These are phyloP conservation scores for Conus betulinus DNA, from an alignment of 1,140 invertebrate genomes.

Conservation along the genomic window DNA sequence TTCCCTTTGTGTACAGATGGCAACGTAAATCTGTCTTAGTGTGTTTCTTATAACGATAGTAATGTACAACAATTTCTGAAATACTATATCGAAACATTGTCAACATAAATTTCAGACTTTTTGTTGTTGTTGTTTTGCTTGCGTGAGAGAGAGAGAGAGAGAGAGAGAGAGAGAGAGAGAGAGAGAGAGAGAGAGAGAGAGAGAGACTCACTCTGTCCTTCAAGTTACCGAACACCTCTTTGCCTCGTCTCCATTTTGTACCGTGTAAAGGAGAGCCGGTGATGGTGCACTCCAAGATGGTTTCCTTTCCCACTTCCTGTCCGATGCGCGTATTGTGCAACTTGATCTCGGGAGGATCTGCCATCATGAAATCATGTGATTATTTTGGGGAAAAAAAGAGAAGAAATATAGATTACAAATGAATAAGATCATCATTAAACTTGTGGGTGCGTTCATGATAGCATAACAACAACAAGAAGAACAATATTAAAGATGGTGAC, in stretches of 20 bases:
- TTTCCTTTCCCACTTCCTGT: constrained; percentile 62
- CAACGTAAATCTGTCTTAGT: no score
- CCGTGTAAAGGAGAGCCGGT: constrained; percentile 91
- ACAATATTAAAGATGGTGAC: not conserved
- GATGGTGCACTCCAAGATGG: constrained; percentile 88
- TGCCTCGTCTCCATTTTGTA: constrained; percentile 88
- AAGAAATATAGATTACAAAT: no score
- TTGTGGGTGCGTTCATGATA: no score
- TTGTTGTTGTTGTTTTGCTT: no score
- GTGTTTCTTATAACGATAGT: no score
- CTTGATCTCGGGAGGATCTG: constrained; percentile 65
- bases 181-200: not conserved
- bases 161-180: not conserved
- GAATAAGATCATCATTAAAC: no score
- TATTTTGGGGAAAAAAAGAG: not conserved
- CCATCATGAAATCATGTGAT: not conserved
- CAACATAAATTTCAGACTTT: not conserved
- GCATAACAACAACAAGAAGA: no score
- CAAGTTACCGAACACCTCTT: constrained; percentile 74
- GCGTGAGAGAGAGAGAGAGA: not conserved
- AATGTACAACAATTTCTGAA: no score
- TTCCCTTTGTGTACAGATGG: no score
- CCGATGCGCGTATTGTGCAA: constrained; percentile 62
- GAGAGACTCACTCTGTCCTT: constrained; percentile 28
- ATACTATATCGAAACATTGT: not conserved